Base-by-base conservation (phyloP, 2,888 invertebrate genomes). In the Nowickia ferox region DNA sequence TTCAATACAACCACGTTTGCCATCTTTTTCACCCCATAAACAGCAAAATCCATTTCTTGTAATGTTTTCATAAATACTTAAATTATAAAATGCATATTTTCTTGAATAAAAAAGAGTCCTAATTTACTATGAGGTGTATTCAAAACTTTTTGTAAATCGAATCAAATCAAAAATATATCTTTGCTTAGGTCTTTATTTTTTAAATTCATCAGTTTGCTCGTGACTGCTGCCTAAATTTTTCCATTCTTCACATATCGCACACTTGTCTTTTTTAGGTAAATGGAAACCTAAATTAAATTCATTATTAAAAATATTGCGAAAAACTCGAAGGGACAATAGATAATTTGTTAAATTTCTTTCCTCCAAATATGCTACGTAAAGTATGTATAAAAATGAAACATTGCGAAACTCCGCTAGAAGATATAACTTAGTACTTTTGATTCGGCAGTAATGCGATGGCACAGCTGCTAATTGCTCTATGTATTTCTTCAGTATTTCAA, bases 331-430 rank as follows among this genome's bases (percentile, higher is more conserved):
- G n/a, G 51, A 51, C n/a, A 51, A n/a, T 51, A 51, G 51, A n/a
- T 17, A 51, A 17, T 51, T 51, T 51, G 13, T 51, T 51, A 51
- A 17, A 51, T 51, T 51, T 13, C 17, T 51, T 51, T 51, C n/a
- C n/a, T n/a, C 51, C 17, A 51, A 51, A 51, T 51, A n/a, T 51
- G 51, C 51, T 51, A n/a, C n/a, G 51, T 51, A 51, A n/a, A n/a
- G 51, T 13, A 17, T 51, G 51, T 51, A 51, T 51, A 11, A 2
- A 51, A 51, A 51, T 51, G 11, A 51, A n/a, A 51, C 6, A 1
- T 46, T 46, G 2, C n/a, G n/a, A n/a, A n/a, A n/a, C n/a, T n/a
- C n/a, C n/a, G n/a, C n/a, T n/a, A n/a, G n/a, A n/a, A n/a, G n/a
- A n/a, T n/a, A n/a, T n/a, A n/a, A n/a, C n/a, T n/a, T n/a, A n/a